Base-by-base conservation (phyloP, 37 sponge, comb jelly and placozoan genomes). In the Dysidea cf. avara region DNA sequence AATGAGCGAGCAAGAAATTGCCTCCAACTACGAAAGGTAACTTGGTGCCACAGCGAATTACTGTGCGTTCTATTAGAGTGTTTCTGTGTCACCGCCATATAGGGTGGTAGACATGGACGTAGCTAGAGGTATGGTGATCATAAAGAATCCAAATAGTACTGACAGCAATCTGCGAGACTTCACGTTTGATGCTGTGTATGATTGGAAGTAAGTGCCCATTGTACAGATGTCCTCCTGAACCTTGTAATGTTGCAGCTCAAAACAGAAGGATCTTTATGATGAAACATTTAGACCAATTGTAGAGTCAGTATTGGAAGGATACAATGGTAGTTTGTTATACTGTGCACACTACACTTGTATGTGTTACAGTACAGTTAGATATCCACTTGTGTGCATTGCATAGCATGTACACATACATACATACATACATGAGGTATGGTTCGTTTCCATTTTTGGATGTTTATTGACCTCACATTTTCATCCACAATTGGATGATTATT, bases 161-260 rank as follows among this genome's bases (percentile, higher is more conserved):
- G 82, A 74, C 51, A 86, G 88, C 56, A 34, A 69, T 7, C 73
- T 56, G 22, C 49, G 85, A 57, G 87, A 88, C 82, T 98, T 98
- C 56, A 98, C 96, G n/a, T 98, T 92, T 69, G 99, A 98, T 66
- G 57, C 85, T 30, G 92, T 92, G 13, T 98, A 95, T 62, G 99
- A 92, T 56, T 89, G 87, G 93, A 92, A 88, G 94, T 94, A 68
- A 76, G 84, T 29, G 18, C 14, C 26, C 31, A 35, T 4, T 21
- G n/a, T n/a, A n/a, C n/a, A n/a, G n/a, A 43, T 68, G 40, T 29
- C 28, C 26, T n/a, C 24, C 37, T 34, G 69, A 18, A 39, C 46
- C 34, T 24, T 24, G 31, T 49, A 38, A 12, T 62, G 5, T 50
- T 59, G 7, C 74, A 96, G 90, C 55, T 95, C 96, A 9, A 82